Evolutionary conservation across 2,113 vertebrate species (phyloP).

Genomic region (Anolis sagrei): DNA sequence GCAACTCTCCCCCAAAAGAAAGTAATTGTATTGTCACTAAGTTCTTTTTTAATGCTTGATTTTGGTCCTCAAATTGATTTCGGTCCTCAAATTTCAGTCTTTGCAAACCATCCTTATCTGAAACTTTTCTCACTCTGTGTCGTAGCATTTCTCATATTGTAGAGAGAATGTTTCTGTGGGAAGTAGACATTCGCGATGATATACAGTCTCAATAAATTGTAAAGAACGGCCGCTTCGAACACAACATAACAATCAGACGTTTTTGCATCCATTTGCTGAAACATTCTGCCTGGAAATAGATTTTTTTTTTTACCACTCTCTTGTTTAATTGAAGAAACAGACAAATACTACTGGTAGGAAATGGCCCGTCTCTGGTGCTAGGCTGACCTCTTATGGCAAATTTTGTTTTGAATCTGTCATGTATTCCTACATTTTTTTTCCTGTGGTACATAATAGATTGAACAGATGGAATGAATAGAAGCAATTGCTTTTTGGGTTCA

Average conservation of each 20-base stretch:
- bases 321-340: slow-evolving; percentile 27
- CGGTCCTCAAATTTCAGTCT: slow-evolving; percentile 23
- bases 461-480: neutral
- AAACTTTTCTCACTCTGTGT: slow-evolving; percentile 30
- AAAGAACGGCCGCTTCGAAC: neutral
- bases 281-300: slow-evolving; percentile 8
- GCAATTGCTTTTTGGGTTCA: slow-evolving; percentile 27
- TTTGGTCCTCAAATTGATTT: slow-evolving; percentile 32
- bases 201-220: slow-evolving; percentile 13
- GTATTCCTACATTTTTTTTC: neutral
- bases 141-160: neutral
- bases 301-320: neutral
- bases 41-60: slow-evolving; percentile 20
- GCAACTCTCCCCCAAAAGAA: slow-evolving; percentile 15
- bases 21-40: neutral
- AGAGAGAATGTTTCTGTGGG: slow-evolving; percentile 10
- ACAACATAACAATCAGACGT: neutral
- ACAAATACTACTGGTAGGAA: slow-evolving; percentile 24
- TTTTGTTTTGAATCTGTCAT: slow-evolving; percentile 33
- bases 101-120: neutral
- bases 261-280: slow-evolving; percentile 12
- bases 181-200: slow-evolving; percentile 4
- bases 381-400: slow-evolving; percentile 35
- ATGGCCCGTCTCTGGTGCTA: slow-evolving; percentile 3
- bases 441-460: neutral